These are phyloP conservation scores for Leptoteleia sp. DNA, from an alignment of 1,140 invertebrate species.

Conservation along the genomic window DNA sequence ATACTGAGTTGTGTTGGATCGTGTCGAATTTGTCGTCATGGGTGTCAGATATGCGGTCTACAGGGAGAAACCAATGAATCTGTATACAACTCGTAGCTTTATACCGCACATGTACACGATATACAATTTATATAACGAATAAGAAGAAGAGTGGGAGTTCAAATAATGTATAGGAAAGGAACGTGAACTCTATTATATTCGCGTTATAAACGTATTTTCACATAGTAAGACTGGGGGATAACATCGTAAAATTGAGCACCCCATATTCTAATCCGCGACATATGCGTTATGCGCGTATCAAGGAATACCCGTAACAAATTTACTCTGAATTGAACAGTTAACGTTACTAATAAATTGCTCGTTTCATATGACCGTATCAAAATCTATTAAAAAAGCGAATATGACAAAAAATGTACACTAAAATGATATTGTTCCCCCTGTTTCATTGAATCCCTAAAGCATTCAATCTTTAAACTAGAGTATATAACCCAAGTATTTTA, in stretches of 20 bases:
- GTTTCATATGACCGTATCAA: conserved; percentile 56
- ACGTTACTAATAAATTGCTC: conserved; percentile 69
- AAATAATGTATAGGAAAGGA: conserved; percentile 64
- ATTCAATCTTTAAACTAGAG: too few relatives aligned
- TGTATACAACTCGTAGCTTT: conserved; percentile 66
- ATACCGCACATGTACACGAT: conserved; percentile 53
- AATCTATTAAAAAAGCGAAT: conserved; percentile 65
- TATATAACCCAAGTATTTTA: too few relatives aligned
- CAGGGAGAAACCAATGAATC: conserved; percentile 67
- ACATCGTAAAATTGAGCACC: conserved; percentile 66
- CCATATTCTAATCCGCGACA: conserved; percentile 64
- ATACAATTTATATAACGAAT: conserved; percentile 55
- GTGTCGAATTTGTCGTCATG: conserved; percentile 75
- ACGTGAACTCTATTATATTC: conserved; percentile 73
- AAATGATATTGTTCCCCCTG: conserved; percentile 1
- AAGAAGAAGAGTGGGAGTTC: conserved; percentile 54
- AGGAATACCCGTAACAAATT: conserved; percentile 66
- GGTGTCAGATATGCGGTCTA: conserved; percentile 65
- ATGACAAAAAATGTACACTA: conserved; percentile 42
- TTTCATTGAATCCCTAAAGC: conserved; percentile 30
- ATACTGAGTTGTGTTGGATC: conserved; percentile 68
- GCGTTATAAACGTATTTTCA: conserved; percentile 72
- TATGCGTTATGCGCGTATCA: conserved; percentile 64
- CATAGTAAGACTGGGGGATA: conserved; percentile 47
- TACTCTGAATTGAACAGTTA: conserved; percentile 65